Conservation (phyloP, 2,888 invertebrate genomes). For the Sylvicola cinctus region DNA sequence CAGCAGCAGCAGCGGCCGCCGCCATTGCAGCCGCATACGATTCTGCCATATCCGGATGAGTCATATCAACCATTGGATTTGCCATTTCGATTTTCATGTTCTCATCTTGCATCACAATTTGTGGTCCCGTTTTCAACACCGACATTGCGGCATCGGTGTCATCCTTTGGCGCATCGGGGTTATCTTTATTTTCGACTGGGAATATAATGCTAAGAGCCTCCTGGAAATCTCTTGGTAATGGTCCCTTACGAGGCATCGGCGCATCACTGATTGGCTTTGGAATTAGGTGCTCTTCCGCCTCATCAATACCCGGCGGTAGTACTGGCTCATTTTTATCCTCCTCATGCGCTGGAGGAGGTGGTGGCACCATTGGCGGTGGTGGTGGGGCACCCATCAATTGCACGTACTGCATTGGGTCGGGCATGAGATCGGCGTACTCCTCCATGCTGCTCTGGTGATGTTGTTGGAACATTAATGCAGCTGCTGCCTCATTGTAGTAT, state of each 20-base stretch:
- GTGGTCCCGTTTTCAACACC: no score
- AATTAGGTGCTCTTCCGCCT: conserved; percentile 21
- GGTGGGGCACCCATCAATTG: conserved; percentile 22
- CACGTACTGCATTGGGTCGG: conserved; percentile 25
- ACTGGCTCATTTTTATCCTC: conserved; percentile 18
- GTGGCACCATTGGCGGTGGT: conserved; percentile 22
- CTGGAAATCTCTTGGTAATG: conserved; percentile 34
- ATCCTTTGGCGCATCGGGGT: neutral
- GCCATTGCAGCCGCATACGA: no score
- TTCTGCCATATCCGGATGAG: no score
- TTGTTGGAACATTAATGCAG: no score
- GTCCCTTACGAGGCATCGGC: conserved; percentile 25
- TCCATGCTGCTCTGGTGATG: conserved; percentile 14
- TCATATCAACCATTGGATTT: no score
- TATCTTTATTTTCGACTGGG: conserved; percentile 15
- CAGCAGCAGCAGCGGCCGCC: neutral
- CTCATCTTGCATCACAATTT: no score
- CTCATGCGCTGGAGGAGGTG: conserved; percentile 9
- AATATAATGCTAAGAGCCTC: conserved; percentile 38
- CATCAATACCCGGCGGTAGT: conserved; percentile 21
- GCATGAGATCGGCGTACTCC: conserved; percentile 26
- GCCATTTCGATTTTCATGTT: no score
- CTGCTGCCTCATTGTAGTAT: no score
- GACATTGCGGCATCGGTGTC: no score
- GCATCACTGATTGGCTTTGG: conserved; percentile 26